These are phyloP conservation scores for Yponomeuta sedellus DNA, from an alignment of 2,888 invertebrate species.

Conservation along the genomic window DNA sequence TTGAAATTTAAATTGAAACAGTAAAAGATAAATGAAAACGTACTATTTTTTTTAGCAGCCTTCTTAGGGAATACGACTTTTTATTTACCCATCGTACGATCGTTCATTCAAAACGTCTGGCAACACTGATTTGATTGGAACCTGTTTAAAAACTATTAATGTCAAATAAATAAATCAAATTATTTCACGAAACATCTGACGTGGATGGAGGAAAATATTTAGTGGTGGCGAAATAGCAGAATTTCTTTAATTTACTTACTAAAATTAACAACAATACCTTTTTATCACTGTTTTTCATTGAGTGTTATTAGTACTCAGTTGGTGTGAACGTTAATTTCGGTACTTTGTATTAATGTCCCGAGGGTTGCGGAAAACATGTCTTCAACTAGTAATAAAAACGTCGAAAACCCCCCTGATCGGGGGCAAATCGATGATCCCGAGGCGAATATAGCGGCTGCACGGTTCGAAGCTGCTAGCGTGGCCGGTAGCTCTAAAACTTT, in stretches of 20 bases:
- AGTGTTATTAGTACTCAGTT: neutral
- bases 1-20: no score
- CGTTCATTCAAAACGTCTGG: no score
- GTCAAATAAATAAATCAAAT: no score
- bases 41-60: no score
- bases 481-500: constrained; percentile 54
- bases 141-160: neutral
- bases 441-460: constrained; percentile 50
- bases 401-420: constrained; percentile 50
- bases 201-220: constrained; percentile 23
- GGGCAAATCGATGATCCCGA: constrained; percentile 47
- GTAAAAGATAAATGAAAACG: no score
- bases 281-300: neutral
- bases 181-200: constrained; percentile 44
- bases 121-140: no score
- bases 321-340: neutral
- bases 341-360: constrained; percentile 52
- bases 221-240: constrained; percentile 14
- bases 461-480: constrained; percentile 51
- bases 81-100: no score
- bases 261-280: neutral
- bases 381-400: constrained; percentile 51
- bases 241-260: constrained; percentile 2
- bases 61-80: no score
- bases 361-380: constrained; percentile 56